Evolutionary conservation across 2,797 vertebrate genomes (phyloP), one percentile per base, ranked within the genome.

Genomic region (Geotrypetes seraphini): DNA sequence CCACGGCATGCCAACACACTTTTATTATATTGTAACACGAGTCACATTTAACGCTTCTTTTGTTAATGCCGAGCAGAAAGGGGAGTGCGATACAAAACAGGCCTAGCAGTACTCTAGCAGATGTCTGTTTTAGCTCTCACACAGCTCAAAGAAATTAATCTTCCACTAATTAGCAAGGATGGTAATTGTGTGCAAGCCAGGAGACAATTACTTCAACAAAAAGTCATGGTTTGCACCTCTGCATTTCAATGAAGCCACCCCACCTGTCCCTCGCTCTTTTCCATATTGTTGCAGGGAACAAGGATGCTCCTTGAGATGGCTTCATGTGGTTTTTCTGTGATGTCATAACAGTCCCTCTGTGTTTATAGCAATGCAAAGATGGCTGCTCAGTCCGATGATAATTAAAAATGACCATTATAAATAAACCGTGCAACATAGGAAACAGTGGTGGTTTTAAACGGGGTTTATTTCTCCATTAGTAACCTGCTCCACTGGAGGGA

Each of bases 11-110:
- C 18, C 45, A 30, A 60, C 43, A 39, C 19, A n/a, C 54, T 50
- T n/a, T n/a, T 48, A 60, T 63, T 38, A 48, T 19, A 19, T 39
- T 47, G 48, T 47, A 51, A 49, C 33, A 20, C 33, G 37, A 49
- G 48, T 41, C 29, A 39, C 39, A 28, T 30, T 39, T 19, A 16
- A 43, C 19, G 28, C 52, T n/a, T 29, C 39, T 49, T 16, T 32
- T 23, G 34, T 30, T 22, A 36, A 28, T 39, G 5, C 20, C 0
- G 2, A 31, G 26, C 12, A 27, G 4, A 10, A 14, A 33, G n/a
- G 23, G 44, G 0, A 16, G 7, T 10, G n/a, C n/a, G n/a, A n/a
- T n/a, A n/a, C n/a, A 28, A 28, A 19, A 14, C 5, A 13, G 2
- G 5, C 41, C 24, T 16, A 36, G 20, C 12, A 37, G 13, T 34